These are phyloP conservation scores for Hydropotes inermis DNA, from an alignment of 2,113 vertebrate genomes.

Conservation along the genomic window DNA sequence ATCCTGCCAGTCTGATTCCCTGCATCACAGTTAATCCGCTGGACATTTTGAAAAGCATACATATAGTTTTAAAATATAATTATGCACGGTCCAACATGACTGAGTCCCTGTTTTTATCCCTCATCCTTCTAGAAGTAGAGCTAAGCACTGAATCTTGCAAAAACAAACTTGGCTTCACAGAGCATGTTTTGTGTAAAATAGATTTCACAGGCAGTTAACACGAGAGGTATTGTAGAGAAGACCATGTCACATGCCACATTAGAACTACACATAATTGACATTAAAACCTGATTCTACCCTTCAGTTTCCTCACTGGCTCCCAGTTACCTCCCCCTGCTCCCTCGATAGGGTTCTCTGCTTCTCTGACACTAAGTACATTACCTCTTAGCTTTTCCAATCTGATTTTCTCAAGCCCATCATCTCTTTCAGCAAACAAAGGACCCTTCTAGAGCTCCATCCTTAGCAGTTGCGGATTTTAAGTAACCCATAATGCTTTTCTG, in stretches of 20 bases:
- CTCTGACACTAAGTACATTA: background rate
- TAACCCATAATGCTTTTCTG: background rate
- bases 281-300: background rate
- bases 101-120: background rate
- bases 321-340: too few relatives aligned
- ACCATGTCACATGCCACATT: background rate
- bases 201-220: background rate
- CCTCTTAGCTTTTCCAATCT: background rate
- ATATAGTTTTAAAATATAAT: background rate
- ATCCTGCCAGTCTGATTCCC: background rate
- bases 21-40: background rate
- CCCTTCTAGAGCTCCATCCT: background rate
- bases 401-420: background rate
- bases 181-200: background rate
- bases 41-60: background rate
- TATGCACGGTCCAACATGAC: background rate
- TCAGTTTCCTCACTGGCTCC: background rate
- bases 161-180: background rate
- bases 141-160: background rate
- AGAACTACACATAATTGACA: background rate
- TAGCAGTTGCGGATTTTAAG: background rate
- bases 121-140: background rate
- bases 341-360: rapidly evolving
- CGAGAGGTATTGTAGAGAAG: background rate
- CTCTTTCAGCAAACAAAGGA: constrained; percentile 16